Evolutionary conservation across 2,113 vertebrate species (phyloP).

Genomic region (Rissa tridactyla): DNA sequence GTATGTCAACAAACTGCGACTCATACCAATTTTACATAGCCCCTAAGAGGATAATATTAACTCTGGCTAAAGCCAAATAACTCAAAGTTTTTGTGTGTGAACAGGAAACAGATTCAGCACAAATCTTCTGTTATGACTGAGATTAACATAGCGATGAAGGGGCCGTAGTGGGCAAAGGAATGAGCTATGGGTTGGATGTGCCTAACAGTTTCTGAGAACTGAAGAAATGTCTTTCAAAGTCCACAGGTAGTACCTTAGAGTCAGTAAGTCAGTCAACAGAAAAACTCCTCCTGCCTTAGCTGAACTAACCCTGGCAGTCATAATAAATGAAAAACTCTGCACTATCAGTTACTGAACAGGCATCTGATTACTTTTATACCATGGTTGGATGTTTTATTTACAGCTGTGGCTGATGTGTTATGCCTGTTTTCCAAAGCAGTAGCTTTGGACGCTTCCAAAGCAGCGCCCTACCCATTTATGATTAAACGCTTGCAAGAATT

Average conservation of each 20-base stretch:
- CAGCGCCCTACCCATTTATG: not conserved
- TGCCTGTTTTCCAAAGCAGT: not conserved
- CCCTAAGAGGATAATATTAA: not conserved
- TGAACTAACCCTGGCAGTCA: not conserved
- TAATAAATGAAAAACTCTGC: not conserved
- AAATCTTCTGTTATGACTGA: not conserved
- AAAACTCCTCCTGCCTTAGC: not conserved
- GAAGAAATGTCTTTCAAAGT: not conserved
- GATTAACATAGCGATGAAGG: not conserved
- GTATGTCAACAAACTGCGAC: not conserved
- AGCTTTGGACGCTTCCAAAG: not conserved
- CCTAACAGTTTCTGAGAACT: not conserved
- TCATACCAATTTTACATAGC: not conserved
- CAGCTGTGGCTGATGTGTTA: not conserved
- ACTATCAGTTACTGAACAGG: not conserved
- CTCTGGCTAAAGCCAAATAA: not conserved
- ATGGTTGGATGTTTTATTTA: not conserved
- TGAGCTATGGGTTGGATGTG: not conserved
- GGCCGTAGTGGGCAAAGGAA: not conserved
- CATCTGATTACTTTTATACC: not conserved
- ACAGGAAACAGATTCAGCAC: not conserved
- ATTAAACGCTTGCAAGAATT: not conserved
- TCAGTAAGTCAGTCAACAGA: not conserved
- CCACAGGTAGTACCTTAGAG: not conserved
- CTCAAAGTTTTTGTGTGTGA: not conserved